Evolutionary conservation across 2,888 invertebrate species (phyloP).

Genomic region (Ypsolopha sequella): DNA sequence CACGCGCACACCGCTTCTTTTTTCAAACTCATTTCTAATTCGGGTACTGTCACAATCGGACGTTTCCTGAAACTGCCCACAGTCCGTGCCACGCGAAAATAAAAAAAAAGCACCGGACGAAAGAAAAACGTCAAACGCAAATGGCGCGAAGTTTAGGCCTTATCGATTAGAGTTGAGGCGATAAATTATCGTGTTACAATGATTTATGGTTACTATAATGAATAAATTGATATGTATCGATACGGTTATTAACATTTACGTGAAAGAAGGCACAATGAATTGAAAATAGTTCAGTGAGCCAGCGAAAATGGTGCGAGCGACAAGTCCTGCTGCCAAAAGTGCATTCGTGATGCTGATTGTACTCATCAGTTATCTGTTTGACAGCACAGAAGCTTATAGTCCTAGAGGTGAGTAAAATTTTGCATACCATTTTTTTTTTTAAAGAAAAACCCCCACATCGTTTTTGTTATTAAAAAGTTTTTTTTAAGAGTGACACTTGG

Average conservation of each 20-base stretch:
- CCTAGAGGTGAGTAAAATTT: conserved; percentile 41
- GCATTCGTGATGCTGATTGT: conserved; percentile 19
- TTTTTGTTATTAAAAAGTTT: too few species aligned
- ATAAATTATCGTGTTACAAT: conserved; percentile 16
- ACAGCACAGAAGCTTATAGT: conserved; percentile 37
- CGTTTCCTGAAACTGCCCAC: conserved; percentile 21
- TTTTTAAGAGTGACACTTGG: too few species aligned
- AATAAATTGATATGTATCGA: conserved; percentile 15
- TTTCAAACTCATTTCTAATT: conserved; percentile 48
- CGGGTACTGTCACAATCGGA: conserved; percentile 34
- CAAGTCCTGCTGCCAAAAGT: conserved; percentile 5
- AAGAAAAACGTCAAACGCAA: conserved; percentile 18
- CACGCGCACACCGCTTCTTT: conserved; percentile 41
- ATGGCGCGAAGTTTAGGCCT: conserved; percentile 2
- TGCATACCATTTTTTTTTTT: too few species aligned
- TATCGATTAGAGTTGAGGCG: not conserved
- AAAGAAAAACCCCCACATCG: too few species aligned
- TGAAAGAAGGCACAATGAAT: conserved; percentile 5
- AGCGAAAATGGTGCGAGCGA: conserved; percentile 21
- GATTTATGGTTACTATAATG: conserved; percentile 24
- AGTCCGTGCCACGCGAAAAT: conserved; percentile 10
- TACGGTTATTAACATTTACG: conserved; percentile 1
- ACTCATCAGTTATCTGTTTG: conserved; percentile 25
- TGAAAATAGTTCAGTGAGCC: conserved; percentile 10
- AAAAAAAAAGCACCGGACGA: conserved; percentile 11